Evolutionary conservation across 2,888 invertebrate species (phyloP).

Genomic region (Boloria selene): DNA sequence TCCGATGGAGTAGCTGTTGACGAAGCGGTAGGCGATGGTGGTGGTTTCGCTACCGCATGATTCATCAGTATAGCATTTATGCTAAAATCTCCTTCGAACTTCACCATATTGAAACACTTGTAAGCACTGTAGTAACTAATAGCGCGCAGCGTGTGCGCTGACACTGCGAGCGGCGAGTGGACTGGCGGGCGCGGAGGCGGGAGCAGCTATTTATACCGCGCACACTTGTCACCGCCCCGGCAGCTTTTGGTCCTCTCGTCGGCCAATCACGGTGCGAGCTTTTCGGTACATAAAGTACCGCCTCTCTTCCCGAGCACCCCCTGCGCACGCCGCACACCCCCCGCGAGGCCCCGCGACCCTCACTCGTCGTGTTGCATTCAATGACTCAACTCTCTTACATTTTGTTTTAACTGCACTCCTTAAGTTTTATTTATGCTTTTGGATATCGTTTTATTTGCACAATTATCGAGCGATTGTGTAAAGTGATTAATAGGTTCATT

Average conservation of each 20-base stretch:
- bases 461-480: slow-evolving; percentile 57
- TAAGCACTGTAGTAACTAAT: slow-evolving; percentile 45
- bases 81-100: slow-evolving; percentile 88
- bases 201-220: slow-evolving; percentile 62
- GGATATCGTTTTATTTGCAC: slow-evolving; percentile 51
- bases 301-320: slow-evolving; percentile 53
- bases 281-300: slow-evolving; percentile 67
- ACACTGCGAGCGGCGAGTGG: slow-evolving; percentile 64
- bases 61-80: slow-evolving; percentile 89
- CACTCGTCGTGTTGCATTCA: slow-evolving; percentile 41
- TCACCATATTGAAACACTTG: slow-evolving; percentile 74
- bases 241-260: slow-evolving; percentile 49
- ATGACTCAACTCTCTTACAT: slow-evolving; percentile 39
- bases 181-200: slow-evolving; percentile 77
- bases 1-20: slow-evolving; percentile 69
- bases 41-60: slow-evolving; percentile 70
- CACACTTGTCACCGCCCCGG: slow-evolving; percentile 56
- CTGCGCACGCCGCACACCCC: slow-evolving; percentile 35
- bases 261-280: slow-evolving; percentile 64
- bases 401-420: slow-evolving; percentile 30
- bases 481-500: slow-evolving; percentile 48
- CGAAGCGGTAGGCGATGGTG: slow-evolving; percentile 70
- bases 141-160: slow-evolving; percentile 58
- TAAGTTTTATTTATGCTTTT: slow-evolving; percentile 42
- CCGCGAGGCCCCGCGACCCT: slow-evolving; percentile 32